A percentile compares a stretch with the other conserved stretches of the same genome.
Evolutionary conservation across 2,113 vertebrate species (phyloP).

Genomic region (Lipophrys pholis): DNA sequence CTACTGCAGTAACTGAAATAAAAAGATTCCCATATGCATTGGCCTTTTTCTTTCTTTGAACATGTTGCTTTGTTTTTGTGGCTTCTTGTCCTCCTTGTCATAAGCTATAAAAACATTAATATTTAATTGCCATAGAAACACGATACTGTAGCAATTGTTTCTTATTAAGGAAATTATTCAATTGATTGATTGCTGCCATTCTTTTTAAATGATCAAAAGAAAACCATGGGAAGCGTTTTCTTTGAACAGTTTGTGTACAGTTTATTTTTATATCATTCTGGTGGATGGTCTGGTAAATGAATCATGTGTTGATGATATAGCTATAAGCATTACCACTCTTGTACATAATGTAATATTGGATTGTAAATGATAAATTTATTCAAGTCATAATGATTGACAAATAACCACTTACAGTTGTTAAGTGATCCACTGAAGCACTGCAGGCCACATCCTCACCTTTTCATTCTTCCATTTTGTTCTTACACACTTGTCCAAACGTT

Average conservation of each 20-base stretch:
- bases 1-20: conserved; percentile 61
- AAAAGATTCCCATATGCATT: conserved; percentile 79
- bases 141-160: conserved; percentile 93
- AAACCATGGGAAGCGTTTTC: conserved; percentile 82
- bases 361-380: conserved; percentile 88
- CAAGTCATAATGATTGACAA: conserved; percentile 72
- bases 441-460: conserved; percentile 65
- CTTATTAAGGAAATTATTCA: conserved; percentile 85
- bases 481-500: conserved; percentile 42
- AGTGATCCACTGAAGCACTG: conserved; percentile 69
- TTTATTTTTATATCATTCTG: conserved; percentile 91
- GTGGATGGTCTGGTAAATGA: conserved; percentile 83
- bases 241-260: conserved; percentile 89
- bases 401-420: conserved; percentile 74
- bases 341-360: conserved; percentile 92
- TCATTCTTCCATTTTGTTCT: conserved; percentile 56
- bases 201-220: conserved; percentile 84
- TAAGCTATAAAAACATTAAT: conserved; percentile 83
- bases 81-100: conserved; percentile 78
- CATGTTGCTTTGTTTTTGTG: conserved; percentile 79
- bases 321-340: conserved; percentile 83
- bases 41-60: conserved; percentile 73
- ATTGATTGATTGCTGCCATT: conserved; percentile 88
- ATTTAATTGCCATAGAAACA: conserved; percentile 89
- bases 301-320: conserved; percentile 79